phyloP scores from a whole-genome alignment of 2,113 vertebrate genomes.

The Ornithorhynchus anatinus region DNA sequence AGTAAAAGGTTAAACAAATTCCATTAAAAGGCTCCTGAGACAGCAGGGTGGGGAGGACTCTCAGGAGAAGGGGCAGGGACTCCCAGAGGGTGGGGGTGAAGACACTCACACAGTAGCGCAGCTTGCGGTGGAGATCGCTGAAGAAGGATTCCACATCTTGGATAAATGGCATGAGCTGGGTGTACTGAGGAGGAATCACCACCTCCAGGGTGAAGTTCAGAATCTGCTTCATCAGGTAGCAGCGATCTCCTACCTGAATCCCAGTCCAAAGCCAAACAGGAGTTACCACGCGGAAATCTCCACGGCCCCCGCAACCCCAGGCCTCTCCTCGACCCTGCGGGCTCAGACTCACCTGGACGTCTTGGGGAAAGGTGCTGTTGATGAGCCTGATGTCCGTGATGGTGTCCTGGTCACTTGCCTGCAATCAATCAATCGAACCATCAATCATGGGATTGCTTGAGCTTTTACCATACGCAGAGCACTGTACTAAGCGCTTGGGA shows the following conservation, averaged over 20 bases:
- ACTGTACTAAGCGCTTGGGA: too few species aligned
- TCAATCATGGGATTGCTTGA: too few species aligned
- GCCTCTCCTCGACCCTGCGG: too few species aligned
- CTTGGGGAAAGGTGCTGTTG: slow-evolving; percentile 52
- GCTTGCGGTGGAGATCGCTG: slow-evolving; percentile 44
- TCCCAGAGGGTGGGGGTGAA: not conserved
- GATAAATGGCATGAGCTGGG: slow-evolving; percentile 41
- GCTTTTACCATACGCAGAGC: too few species aligned
- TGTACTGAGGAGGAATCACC: slow-evolving; percentile 50
- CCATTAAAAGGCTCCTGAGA: fast-evolving
- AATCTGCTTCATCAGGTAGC: slow-evolving; percentile 77
- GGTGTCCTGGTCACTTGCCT: slow-evolving; percentile 60
- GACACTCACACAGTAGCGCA: slow-evolving; percentile 70
- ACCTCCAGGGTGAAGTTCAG: slow-evolving; percentile 64
- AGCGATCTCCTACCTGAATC: slow-evolving; percentile 68
- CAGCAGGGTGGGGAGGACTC: not conserved
- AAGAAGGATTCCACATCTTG: slow-evolving; percentile 68
- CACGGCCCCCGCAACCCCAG: not conserved
- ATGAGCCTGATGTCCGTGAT: slow-evolving; percentile 72
- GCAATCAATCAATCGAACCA: too few species aligned
- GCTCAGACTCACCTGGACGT: slow-evolving; percentile 57
- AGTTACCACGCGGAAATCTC: not conserved
- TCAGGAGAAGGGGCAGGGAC: not conserved
- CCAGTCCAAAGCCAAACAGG: not conserved
- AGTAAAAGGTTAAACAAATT: too few species aligned